phyloP scores from a whole-genome alignment of 2,888 invertebrate species.

The Ypsolopha scabrella region DNA sequence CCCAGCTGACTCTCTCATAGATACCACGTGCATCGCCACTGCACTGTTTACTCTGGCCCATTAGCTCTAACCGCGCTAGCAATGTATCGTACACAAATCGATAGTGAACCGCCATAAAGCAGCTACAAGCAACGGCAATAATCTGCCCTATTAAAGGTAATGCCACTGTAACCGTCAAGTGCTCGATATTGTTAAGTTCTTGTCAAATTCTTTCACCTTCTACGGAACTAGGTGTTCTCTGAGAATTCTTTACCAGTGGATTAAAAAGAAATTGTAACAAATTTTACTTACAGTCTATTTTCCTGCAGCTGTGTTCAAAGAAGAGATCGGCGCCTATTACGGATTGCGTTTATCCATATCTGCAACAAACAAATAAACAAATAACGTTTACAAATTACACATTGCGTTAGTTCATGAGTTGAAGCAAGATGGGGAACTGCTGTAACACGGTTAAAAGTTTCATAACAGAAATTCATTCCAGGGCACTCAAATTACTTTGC shows the following conservation, averaged over 20 bases:
- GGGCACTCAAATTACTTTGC: too few species aligned
- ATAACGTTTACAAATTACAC: neutral
- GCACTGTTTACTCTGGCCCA: constrained; percentile 13
- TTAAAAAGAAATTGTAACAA: neutral
- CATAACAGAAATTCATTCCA: too few species aligned
- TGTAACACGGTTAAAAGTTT: too few species aligned
- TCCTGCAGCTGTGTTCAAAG: neutral
- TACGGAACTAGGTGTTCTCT: neutral
- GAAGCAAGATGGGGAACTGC: too few species aligned
- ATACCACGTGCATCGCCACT: constrained; percentile 12
- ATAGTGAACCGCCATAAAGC: constrained; percentile 4
- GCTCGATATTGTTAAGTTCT: constrained; percentile 34
- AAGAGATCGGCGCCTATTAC: neutral
- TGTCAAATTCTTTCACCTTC: constrained; percentile 27
- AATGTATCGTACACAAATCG: constrained; percentile 26
- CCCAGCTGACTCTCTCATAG: constrained; percentile 16
- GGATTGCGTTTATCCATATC: neutral
- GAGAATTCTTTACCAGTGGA: neutral
- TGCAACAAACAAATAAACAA: neutral
- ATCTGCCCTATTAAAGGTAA: constrained; percentile 28
- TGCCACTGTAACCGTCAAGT: constrained; percentile 43
- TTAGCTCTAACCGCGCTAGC: constrained; percentile 24
- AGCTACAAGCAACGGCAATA: neutral
- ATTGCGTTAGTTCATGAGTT: too few species aligned
- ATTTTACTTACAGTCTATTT: neutral